Evolutionary conservation across 64 coral and sea anemone species (phyloP).

Genomic region (Anthopleura sola): DNA sequence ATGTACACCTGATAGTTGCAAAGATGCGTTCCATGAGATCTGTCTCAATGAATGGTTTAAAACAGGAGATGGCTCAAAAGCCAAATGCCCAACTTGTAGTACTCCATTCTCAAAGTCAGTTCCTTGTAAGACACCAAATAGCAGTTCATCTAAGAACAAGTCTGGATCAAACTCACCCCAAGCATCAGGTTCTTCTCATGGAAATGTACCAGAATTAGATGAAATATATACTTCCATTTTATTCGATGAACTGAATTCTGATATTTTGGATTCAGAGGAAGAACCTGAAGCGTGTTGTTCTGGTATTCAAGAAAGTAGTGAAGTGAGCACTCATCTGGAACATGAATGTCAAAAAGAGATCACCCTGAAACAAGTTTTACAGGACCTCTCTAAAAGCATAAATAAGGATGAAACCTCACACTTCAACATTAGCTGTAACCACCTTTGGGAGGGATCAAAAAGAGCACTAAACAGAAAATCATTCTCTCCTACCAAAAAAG

Average conservation of each 20-base stretch:
- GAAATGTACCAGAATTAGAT: not conserved
- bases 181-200: not conserved
- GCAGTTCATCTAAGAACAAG: not conserved
- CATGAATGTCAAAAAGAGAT: constrained; percentile 17
- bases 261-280: constrained; percentile 3
- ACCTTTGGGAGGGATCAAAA: constrained; percentile 58
- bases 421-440: constrained; percentile 59
- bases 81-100: not conserved
- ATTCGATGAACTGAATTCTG: constrained; percentile 14
- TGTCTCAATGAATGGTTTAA: not conserved
- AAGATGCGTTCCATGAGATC: not conserved
- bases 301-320: not conserved
- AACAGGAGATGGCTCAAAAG: not conserved
- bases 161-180: not conserved
- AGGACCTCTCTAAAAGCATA: not conserved
- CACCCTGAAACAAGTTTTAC: constrained; percentile 16
- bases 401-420: constrained; percentile 33
- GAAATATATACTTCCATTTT: not conserved
- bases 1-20: constrained; percentile 5
- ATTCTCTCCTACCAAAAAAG: constrained; percentile 45
- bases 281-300: not conserved
- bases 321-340: not conserved
- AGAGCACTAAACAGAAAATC: constrained; percentile 44
- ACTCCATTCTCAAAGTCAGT: not conserved
- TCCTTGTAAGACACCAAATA: not conserved